phyloP scores from a whole-genome alignment of 2,113 vertebrate species.

The Cairina moschata region DNA sequence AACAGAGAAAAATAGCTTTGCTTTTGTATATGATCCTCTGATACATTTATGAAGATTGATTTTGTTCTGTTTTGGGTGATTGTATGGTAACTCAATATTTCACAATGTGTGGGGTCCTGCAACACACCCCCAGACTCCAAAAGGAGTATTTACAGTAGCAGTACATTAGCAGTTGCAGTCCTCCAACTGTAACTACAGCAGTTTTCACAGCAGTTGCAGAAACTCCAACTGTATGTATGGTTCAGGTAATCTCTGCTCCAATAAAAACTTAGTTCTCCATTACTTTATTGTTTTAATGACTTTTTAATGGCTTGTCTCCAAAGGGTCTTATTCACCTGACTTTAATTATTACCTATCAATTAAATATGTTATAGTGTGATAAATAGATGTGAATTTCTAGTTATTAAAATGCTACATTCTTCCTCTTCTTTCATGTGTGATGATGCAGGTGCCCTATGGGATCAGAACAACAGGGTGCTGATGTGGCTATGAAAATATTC shows the following conservation, averaged over 20 bases:
- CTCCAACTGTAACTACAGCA: not conserved
- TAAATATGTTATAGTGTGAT: not conserved
- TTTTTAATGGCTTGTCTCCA: not conserved
- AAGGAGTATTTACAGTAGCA: not conserved
- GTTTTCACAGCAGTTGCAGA: not conserved
- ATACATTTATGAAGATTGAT: not conserved
- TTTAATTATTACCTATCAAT: not conserved
- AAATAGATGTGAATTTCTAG: not conserved
- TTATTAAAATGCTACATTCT: not conserved
- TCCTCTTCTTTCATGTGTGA: not conserved
- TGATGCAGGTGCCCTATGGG: not conserved
- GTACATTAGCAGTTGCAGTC: not conserved
- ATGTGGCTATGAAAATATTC: not conserved
- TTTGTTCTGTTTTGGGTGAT: not conserved
- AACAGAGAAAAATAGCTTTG: not conserved
- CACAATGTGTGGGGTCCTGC: rapidly evolving
- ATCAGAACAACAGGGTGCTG: not conserved
- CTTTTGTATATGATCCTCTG: not conserved
- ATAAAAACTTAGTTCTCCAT: not conserved
- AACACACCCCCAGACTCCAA: not conserved
- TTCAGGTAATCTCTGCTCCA: not conserved
- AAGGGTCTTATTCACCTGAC: not conserved
- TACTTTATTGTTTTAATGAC: not conserved
- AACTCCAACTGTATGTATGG: rapidly evolving
- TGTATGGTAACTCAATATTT: not conserved